A percentile compares a stretch with the other conserved stretches of the same genome.
Conservation (phyloP, 2,888 invertebrate genomes). For the Antheraea yamamai region DNA sequence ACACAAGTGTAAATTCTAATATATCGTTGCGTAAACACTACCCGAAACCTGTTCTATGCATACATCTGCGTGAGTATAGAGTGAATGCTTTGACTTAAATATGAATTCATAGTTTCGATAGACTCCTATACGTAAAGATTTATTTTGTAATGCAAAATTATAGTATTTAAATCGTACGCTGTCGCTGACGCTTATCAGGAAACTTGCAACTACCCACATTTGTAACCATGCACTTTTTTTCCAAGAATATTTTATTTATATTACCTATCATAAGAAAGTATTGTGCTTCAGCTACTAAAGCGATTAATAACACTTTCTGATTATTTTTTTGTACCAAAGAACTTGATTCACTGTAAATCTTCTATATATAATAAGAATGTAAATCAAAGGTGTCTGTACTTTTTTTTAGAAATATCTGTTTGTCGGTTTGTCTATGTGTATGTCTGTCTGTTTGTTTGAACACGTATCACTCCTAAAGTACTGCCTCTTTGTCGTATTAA, state of each 20-base stretch:
- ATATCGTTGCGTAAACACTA: constrained; percentile 23
- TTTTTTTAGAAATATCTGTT: too few species aligned
- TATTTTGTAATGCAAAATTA: not conserved
- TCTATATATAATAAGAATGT: too few species aligned
- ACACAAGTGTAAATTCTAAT: constrained; percentile 23
- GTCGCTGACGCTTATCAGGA: not conserved
- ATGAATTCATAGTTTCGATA: not conserved
- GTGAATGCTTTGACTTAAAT: constrained; percentile 2
- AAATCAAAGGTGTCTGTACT: too few species aligned
- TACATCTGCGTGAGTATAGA: constrained; percentile 16
- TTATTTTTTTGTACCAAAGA: too few species aligned
- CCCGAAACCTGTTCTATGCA: constrained; percentile 8
- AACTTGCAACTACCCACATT: not conserved
- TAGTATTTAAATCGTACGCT: not conserved
- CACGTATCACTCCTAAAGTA: too few species aligned
- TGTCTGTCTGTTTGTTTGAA: too few species aligned
- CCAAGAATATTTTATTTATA: not conserved
- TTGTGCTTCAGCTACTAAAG: not conserved
- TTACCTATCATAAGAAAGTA: not conserved
- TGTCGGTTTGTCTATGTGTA: too few species aligned
- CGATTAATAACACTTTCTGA: too few species aligned
- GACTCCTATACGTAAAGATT: not conserved
- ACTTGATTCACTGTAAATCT: too few species aligned
- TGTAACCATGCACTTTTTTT: not conserved
- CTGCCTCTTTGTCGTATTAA: too few species aligned